Evolutionary conservation across 2,888 invertebrate species (phyloP), one percentile per base, ranked within the genome.

Genomic region (Exocentrus adspersus): DNA sequence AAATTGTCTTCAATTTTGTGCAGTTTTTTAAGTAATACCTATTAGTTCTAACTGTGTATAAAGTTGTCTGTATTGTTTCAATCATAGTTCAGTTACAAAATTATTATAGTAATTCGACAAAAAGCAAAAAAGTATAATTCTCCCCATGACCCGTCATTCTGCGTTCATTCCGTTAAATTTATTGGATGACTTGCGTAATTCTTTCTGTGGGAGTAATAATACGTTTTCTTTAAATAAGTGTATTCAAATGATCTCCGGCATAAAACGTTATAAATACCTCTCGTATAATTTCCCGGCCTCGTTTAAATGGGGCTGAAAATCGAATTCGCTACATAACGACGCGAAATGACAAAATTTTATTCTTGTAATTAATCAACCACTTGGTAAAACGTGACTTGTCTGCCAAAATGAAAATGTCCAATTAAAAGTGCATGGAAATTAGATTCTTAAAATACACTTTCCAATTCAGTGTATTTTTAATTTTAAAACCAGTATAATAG

Each of bases 401-500:
- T 73, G 69, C 68, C 64, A 64, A 72, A 74, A 77, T 70, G 72
- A 77, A 74, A 75, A 75, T 75, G 73, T 75, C 77, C 75, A 77
- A 77, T 77, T 77, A 75, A 75, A 71, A 73, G 73, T 69, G 74
- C 73, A 75, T 75, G 72, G 71, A 76, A 75, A 75, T 75, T 74
- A 73, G 74, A 73, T 74, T 71, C 73, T 75, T 72, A 68, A 73
- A 76, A 73, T 70, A 73, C 69, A 68, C 70, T 70, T 66, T 72
- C 69, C 70, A 69, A 73, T 72, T 68, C 65, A 69, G 67, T 64
- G 64, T 69, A 65, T 72, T 75, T 75, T 72, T 72, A 71, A 74
- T 73, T 75, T 75, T 64, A 69, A 72, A 74, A 73, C 66, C 68
- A 67, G 69, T 65, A 65, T 63, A 61, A 64, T 57, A 52, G 53